phyloP scores from a whole-genome alignment of 2,113 vertebrate species.

The Hippocampus abdominalis region DNA sequence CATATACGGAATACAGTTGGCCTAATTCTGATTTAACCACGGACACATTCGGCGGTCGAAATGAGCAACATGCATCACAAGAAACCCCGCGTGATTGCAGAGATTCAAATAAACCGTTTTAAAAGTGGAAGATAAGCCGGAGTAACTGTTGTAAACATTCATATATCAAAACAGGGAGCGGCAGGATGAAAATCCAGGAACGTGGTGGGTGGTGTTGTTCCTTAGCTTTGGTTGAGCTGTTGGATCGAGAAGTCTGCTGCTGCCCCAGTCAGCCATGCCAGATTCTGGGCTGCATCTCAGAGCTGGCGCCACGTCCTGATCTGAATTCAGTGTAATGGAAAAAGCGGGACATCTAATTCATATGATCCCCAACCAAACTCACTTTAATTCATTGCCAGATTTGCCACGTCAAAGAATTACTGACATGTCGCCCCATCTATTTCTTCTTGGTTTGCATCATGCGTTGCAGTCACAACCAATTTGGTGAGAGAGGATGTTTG shows the following conservation, averaged over 20 bases:
- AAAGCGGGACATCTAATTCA: constrained; percentile 34
- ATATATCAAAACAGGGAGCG: constrained; percentile 18
- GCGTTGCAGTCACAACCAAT: constrained; percentile 33
- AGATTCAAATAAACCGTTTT: background rate
- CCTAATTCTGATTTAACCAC: background rate
- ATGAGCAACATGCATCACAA: constrained; percentile 3
- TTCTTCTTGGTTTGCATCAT: constrained; percentile 15
- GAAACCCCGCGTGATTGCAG: background rate
- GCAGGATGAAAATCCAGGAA: constrained; percentile 22
- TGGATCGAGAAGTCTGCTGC: constrained; percentile 23
- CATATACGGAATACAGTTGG: background rate
- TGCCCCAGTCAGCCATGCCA: constrained; percentile 20
- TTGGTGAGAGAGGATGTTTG: constrained; percentile 10
- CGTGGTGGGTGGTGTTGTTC: constrained; percentile 15
- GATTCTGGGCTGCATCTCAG: constrained; percentile 43
- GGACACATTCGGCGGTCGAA: background rate
- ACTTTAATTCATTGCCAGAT: constrained; percentile 40
- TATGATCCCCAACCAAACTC: constrained; percentile 44
- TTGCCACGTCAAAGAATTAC: constrained; percentile 55
- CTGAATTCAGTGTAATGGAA: constrained; percentile 46
- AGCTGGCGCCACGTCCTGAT: constrained; percentile 38
- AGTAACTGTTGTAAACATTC: constrained; percentile 26
- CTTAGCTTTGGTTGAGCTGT: constrained; percentile 13
- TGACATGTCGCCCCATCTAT: background rate
- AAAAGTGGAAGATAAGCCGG: background rate